Percentiles rank a stretch among this genome's conserved stretches.
Evolutionary conservation across 2,888 invertebrate species (phyloP).

Genomic region (Cheiracanthium punctorium): DNA sequence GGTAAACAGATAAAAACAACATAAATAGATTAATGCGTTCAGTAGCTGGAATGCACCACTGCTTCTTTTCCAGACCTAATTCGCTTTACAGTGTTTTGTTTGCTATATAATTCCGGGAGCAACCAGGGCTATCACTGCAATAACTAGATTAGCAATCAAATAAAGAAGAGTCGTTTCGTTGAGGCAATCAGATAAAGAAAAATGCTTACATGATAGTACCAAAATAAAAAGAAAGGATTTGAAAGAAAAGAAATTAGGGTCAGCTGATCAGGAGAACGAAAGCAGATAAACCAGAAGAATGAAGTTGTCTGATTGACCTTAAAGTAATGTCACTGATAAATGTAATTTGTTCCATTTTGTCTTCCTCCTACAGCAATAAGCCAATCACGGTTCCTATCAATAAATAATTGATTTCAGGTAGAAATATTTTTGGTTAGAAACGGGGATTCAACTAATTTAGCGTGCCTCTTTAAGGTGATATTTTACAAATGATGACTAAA

Average conservation of each 20-base stretch:
- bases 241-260: background rate
- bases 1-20: too few relatives aligned
- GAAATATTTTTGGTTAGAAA: too few relatives aligned
- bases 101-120: background rate
- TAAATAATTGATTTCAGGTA: too few relatives aligned
- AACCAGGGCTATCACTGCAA: background rate
- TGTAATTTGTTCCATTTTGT: too few relatives aligned
- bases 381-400: too few relatives aligned
- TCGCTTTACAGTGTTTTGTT: background rate
- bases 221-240: background rate
- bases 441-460: too few relatives aligned
- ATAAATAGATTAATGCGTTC: too few relatives aligned
- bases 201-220: background rate
- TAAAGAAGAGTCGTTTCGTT: background rate
- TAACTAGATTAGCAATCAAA: background rate
- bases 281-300: background rate
- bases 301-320: background rate
- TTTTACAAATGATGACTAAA: too few relatives aligned
- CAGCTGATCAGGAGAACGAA: background rate
- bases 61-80: background rate
- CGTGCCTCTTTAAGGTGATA: too few relatives aligned
- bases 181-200: background rate
- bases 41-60: too few relatives aligned
- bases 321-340: background rate
- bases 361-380: too few relatives aligned